A percentile compares a stretch with the other conserved stretches of the same genome.
These are phyloP conservation scores for Drosophila helvetica DNA, from an alignment of 2,888 invertebrate genomes.

Conservation along the genomic window DNA sequence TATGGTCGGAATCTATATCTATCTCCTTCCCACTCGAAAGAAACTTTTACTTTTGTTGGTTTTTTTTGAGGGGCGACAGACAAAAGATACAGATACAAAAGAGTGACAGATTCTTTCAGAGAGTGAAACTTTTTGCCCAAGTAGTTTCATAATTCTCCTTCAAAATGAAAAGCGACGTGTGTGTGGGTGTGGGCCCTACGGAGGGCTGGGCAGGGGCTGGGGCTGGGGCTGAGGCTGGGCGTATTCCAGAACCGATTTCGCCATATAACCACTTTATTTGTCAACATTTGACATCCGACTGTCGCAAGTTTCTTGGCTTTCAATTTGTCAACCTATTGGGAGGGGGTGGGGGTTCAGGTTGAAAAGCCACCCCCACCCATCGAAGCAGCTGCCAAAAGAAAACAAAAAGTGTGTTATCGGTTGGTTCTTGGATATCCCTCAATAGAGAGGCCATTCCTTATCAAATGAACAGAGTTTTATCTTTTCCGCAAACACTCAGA, in stretches of 20 bases:
- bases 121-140: slow-evolving; percentile 51
- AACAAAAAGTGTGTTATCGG: slow-evolving; percentile 20
- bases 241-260: slow-evolving; percentile 55
- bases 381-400: no score
- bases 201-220: no score
- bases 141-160: slow-evolving; percentile 66
- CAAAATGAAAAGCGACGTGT: slow-evolving; percentile 18
- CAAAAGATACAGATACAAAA: slow-evolving; percentile 40
- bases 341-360: not conserved
- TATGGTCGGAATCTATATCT: not conserved
- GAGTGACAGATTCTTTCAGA: slow-evolving; percentile 54
- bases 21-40: slow-evolving; percentile 45
- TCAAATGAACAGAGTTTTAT: slow-evolving; percentile 18
- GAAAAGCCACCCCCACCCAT: no score
- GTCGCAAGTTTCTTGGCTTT: slow-evolving; percentile 70
- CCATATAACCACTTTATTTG: slow-evolving; percentile 64
- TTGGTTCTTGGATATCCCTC: slow-evolving; percentile 25
- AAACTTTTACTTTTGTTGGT: slow-evolving; percentile 77
- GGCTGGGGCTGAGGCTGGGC: not conserved
- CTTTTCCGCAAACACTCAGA: not conserved
- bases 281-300: slow-evolving; percentile 63
- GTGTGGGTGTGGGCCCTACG: slow-evolving; percentile 37
- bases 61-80: slow-evolving; percentile 2
- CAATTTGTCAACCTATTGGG: slow-evolving; percentile 63
- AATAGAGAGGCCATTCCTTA: slow-evolving; percentile 26